A percentile compares a stretch with the other conserved stretches of the same genome.
Evolutionary conservation across 2,888 invertebrate genomes (phyloP).

Genomic region (Calephelis perditalis): DNA sequence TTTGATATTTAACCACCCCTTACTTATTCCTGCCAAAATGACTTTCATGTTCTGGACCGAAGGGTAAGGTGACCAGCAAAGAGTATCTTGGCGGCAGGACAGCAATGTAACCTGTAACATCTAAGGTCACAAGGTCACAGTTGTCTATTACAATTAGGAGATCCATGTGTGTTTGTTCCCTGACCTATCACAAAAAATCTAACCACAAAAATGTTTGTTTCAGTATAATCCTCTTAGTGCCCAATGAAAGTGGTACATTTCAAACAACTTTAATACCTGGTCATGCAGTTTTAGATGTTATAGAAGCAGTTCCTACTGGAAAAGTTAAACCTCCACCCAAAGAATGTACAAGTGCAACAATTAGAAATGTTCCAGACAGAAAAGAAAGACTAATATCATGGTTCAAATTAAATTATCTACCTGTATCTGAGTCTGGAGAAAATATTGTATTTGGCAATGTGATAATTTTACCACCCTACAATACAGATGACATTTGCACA

Average conservation of each 20-base stretch:
- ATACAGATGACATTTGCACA: conserved; percentile 49
- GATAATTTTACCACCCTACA: conserved; percentile 53
- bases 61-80: no score
- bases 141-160: no score
- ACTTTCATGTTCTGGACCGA: no score
- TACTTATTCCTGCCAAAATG: no score
- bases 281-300: conserved; percentile 47
- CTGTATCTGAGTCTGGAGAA: conserved; percentile 47
- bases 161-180: no score
- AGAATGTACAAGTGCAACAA: conserved; percentile 21
- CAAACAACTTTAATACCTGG: conserved; percentile 54
- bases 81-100: no score
- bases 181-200: not conserved
- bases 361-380: conserved; percentile 35
- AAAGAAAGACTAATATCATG: conserved; percentile 50
- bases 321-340: conserved; percentile 35
- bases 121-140: no score
- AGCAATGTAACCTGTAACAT: no score
- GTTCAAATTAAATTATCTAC: conserved; percentile 54
- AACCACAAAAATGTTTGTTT: conserved; percentile 33
- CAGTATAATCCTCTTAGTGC: conserved; percentile 54
- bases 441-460: conserved; percentile 55
- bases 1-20: no score
- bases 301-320: conserved; percentile 30
- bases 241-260: conserved; percentile 33